phyloP scores from a whole-genome alignment of 2,888 invertebrate genomes.

The Hololepta plana region DNA sequence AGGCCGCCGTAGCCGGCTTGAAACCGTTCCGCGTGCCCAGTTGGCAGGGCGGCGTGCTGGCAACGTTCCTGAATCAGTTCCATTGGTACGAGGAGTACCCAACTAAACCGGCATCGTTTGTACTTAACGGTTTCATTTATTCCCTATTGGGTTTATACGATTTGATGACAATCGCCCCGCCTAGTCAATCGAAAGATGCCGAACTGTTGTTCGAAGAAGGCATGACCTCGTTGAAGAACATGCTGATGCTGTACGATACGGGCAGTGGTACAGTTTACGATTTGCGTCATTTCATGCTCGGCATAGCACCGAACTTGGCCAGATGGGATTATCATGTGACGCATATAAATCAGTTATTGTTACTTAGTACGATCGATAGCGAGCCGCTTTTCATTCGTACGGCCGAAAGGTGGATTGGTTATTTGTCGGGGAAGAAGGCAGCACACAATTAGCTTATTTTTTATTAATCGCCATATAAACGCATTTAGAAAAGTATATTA shows the following conservation, averaged over 20 bases:
- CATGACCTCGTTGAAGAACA: slow-evolving; percentile 67
- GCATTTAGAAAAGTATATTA: no score
- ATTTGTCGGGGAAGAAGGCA: slow-evolving; percentile 88
- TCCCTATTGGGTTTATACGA: slow-evolving; percentile 92
- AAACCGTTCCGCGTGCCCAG: slow-evolving; percentile 59
- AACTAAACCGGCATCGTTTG: slow-evolving; percentile 83
- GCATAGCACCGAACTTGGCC: slow-evolving; percentile 83
- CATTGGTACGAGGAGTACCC: slow-evolving; percentile 99
- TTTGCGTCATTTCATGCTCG: slow-evolving; percentile 78
- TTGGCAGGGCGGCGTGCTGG: slow-evolving; percentile 64
- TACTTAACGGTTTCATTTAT: slow-evolving; percentile 97
- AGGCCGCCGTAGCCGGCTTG: slow-evolving; percentile 65
- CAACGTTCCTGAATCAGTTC: slow-evolving; percentile 68
- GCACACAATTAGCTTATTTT: slow-evolving; percentile 57
- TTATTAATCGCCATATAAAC: slow-evolving; percentile 6
- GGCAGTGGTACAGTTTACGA: slow-evolving; percentile 94
- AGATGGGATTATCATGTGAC: slow-evolving; percentile 99
- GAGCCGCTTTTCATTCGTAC: slow-evolving; percentile 67
- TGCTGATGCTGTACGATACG: slow-evolving; percentile 84
- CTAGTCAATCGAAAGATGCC: slow-evolving; percentile 50
- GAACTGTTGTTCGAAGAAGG: slow-evolving; percentile 66
- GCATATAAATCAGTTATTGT: slow-evolving; percentile 87
- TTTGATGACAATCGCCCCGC: slow-evolving; percentile 62
- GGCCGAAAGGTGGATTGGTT: slow-evolving; percentile 84
- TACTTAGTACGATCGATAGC: slow-evolving; percentile 69